Evolutionary conservation across 1,140 invertebrate genomes (phyloP).

Genomic region (Paraescarpia echinospica): DNA sequence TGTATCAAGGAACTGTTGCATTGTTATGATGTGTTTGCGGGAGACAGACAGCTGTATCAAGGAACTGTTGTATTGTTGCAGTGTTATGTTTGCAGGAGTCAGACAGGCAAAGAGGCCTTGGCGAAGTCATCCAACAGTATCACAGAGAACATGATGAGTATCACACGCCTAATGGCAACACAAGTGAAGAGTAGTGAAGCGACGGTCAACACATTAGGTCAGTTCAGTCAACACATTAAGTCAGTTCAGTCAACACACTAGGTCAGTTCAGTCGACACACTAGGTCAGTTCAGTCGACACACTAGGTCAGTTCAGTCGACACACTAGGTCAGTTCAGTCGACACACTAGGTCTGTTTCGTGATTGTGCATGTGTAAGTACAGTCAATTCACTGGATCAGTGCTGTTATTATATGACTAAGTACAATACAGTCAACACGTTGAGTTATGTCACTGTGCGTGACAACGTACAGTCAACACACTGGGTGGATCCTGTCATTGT

Average conservation of each 20-base stretch:
- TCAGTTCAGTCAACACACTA: neutral
- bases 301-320: neutral
- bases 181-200: constrained; percentile 83
- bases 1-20: no score
- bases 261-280: neutral
- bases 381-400: neutral
- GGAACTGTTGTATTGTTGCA: neutral
- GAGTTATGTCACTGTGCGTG: neutral
- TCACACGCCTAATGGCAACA: constrained; percentile 80
- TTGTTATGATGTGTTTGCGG: no score
- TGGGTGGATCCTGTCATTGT: neutral
- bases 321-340: neutral
- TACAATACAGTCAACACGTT: neutral
- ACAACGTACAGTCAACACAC: neutral
- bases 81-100: constrained; percentile 12
- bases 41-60: neutral
- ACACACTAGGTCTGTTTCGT: neutral
- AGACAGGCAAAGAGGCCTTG: constrained; percentile 39
- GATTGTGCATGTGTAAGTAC: neutral
- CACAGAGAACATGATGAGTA: constrained; percentile 80
- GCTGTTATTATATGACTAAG: neutral
- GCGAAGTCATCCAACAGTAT: constrained; percentile 45
- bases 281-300: neutral
- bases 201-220: constrained; percentile 79
- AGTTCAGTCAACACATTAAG: constrained; percentile 29